Evolutionary conservation across 2,113 vertebrate genomes (phyloP), one percentile per base, ranked within the genome.

Genomic region (Pituophis catenifer): DNA sequence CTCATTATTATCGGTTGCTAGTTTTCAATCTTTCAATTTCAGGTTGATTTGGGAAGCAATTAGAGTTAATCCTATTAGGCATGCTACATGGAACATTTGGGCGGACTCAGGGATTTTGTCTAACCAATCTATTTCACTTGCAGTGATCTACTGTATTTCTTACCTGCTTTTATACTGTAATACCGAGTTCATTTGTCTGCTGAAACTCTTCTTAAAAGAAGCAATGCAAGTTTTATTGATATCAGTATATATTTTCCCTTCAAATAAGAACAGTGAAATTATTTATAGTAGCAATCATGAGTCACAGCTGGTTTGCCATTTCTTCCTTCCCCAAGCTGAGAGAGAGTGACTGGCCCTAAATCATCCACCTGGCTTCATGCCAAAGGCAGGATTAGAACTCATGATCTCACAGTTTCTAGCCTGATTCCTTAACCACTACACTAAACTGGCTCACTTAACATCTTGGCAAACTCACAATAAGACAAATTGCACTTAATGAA

Each of bases 41-140:
- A 95, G 94, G 88, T 93, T 94, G 0, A 93, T 53, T 23, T 62
- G 93, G 92, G 85, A 96, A 96, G 90, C 93, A 96, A 94, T 97
- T 97, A 94, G 92, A 94, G 58, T 90, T 95, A 95, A 96, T 96
- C 94, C 70, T 95, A 44, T 95, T 94, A 93, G 52, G 90, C 33
- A 93, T 94, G 70, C 50, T 94, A 94, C 90, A 59, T 75, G 89
- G 93, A 95, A 94, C 94, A 93, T 91, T 24, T 91, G 57, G 90
- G 92, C 94, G 58, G 62, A 86, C 89, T 92, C 93, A 93, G 91
- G 10, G 86, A 75, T 38, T 93, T 91, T 95, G 12, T 93, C 57
- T 65, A 92, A 89, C 75, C 92, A 87, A 1, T 23, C 1, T 26
- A 23, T 50, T 9, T 86, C 9, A 0, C 2, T 81, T 17, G 86